phyloP scores from a whole-genome alignment of 2,113 vertebrate genomes.

The Ictalurus furcatus region DNA sequence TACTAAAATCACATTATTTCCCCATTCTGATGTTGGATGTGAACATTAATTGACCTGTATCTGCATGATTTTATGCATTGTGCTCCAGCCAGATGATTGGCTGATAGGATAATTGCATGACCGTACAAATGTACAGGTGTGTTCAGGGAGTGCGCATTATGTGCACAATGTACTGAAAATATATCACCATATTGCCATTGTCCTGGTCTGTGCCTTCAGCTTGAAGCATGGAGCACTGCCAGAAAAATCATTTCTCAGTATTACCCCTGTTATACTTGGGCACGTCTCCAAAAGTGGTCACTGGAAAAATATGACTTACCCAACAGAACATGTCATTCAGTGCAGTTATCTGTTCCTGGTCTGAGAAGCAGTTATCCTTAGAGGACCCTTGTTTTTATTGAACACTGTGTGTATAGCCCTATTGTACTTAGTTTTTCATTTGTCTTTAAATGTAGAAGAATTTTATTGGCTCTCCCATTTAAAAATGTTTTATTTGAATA shows the following conservation, averaged over 20 bases:
- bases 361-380: slow-evolving; percentile 23
- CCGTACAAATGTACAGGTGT: not conserved
- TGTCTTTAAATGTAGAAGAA: not conserved
- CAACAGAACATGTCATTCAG: slow-evolving; percentile 36
- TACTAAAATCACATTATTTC: not conserved
- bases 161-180: slow-evolving; percentile 24
- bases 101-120: not conserved
- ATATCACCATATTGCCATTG: slow-evolving; percentile 1
- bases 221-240: slow-evolving; percentile 11
- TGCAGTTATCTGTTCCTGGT: slow-evolving; percentile 28
- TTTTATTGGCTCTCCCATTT: not conserved
- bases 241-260: slow-evolving; percentile 30
- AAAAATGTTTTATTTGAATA: not conserved
- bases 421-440: not conserved
- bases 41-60: not conserved
- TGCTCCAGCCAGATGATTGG: not conserved
- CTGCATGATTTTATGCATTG: slow-evolving; percentile 15
- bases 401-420: not conserved
- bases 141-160: not conserved
- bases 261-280: slow-evolving; percentile 31
- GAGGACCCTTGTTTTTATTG: slow-evolving; percentile 13
- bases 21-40: not conserved
- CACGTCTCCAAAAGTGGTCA: slow-evolving; percentile 11
- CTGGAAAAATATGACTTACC: slow-evolving; percentile 16
- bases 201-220: slow-evolving; percentile 6